Evolutionary conservation across 2,888 invertebrate species (phyloP).

Genomic region (Monopis laevigella): DNA sequence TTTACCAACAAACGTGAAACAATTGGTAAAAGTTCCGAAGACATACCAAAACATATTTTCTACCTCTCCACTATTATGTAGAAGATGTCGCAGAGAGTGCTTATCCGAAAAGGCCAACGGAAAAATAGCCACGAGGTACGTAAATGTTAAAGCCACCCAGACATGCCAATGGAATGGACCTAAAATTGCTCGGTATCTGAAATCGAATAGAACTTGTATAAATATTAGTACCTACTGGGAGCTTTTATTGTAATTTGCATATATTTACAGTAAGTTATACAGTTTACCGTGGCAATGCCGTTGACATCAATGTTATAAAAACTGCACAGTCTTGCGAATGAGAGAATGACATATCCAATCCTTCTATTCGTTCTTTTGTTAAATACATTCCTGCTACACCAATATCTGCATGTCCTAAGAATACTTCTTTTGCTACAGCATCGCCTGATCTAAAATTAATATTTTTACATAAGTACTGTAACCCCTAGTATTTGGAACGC

Average conservation of each 20-base stretch:
- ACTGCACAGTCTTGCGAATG: conserved; percentile 81
- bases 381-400: conserved; percentile 79
- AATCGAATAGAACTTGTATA: conserved; percentile 18
- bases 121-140: conserved; percentile 78
- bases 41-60: conserved; percentile 91
- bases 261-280: no score
- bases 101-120: conserved; percentile 80
- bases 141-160: conserved; percentile 76
- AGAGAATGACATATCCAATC: conserved; percentile 70
- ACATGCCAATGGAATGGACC: conserved; percentile 86
- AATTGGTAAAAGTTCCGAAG: conserved; percentile 86
- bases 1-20: conserved; percentile 75
- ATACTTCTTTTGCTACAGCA: conserved; percentile 67
- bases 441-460: conserved; percentile 64
- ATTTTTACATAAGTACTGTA: no score
- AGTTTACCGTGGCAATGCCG: conserved; percentile 79
- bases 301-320: conserved; percentile 80
- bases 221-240: no score
- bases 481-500: no score
- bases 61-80: conserved; percentile 75
- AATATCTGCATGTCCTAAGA: conserved; percentile 66
- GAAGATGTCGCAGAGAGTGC: conserved; percentile 70
- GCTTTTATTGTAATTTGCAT: no score
- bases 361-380: conserved; percentile 57
- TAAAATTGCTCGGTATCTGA: conserved; percentile 81